Base-by-base conservation (phyloP, 37 sponge, comb jelly and placozoan genomes). In the Ephydatia muelleri region DNA sequence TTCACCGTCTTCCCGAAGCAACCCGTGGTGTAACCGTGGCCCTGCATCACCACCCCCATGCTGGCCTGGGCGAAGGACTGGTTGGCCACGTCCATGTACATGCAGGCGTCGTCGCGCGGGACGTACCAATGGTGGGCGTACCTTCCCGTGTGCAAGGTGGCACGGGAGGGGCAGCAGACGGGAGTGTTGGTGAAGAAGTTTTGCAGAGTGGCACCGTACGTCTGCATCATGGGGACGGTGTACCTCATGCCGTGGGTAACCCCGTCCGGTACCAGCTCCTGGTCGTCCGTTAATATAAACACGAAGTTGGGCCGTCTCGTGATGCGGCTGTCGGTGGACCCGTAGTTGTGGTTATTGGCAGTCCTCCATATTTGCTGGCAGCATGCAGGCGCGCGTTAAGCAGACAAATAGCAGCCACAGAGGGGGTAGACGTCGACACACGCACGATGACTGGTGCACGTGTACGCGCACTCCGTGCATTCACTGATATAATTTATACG, bases 101-200 rank as follows among this genome's bases (percentile, higher is more conserved):
- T 94, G 74, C 91, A 90, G 35, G 72, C 81, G 0, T 70, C 73
- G 38, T 65, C 77, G 2, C 37, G 29, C 13, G 38, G 66, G 36
- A 70, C 48, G 33, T 77, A 82, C 81, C 80, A 92, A 75, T 90
- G 90, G 86, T 94, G 94, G 11, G 91, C 79, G 39, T 91, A 90
- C 26, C 67, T 67, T 9, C 94, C 94, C 25, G 70, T 85, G 49
- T 90, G 72, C 40, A 89, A 75, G 6, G 91, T 88, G 38, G 94
- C 74, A 11, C 94, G 77, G 27, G 88, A 88, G 16, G 94, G 94
- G 82, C 94, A 94, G 84, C 94, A 94, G 8, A 94, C 89, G 1
- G 94, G 94, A 30, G 91, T 90, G 83, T 89, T 93, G 32, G 87
- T 91, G 71, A 84, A 94, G 77, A 90, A 87, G 86, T 94, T 87